These are phyloP conservation scores for Eucriotettix oculatus DNA, from an alignment of 2,888 invertebrate species.

Conservation along the genomic window DNA sequence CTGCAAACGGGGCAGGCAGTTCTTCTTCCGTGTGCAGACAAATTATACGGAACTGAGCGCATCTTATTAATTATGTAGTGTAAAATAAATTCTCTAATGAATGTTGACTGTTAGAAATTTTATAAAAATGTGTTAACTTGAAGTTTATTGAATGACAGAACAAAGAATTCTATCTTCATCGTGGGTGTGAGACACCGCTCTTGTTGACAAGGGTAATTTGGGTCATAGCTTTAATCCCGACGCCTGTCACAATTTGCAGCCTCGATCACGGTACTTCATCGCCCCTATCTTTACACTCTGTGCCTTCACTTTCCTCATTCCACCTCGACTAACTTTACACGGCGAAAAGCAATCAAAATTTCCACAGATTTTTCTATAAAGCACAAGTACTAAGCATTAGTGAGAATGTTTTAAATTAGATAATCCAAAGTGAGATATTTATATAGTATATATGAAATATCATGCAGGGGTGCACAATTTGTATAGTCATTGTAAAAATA, in stretches of 20 bases:
- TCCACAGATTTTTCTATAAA: constrained; percentile 10
- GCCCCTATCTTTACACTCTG: constrained; percentile 10
- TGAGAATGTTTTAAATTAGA: constrained; percentile 12
- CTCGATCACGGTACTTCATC: constrained; percentile 4
- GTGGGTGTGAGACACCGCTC: no score
- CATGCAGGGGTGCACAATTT: constrained; percentile 11
- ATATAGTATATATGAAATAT: constrained; percentile 8
- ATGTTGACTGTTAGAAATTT: no score
- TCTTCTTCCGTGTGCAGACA: no score
- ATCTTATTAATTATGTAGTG: no score
- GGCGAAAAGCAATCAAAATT: constrained; percentile 14
- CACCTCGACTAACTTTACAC: constrained; percentile 7
- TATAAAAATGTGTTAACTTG: no score
- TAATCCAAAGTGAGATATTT: constrained; percentile 13
- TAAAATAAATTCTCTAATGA: no score
- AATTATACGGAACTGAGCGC: no score
- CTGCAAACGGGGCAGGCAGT: neutral
- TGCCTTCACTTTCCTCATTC: constrained; percentile 12
- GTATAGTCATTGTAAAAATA: constrained; percentile 11
- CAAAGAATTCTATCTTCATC: no score
- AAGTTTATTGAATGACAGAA: no score
- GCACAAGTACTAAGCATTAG: constrained; percentile 12
- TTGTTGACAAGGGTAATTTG: no score
- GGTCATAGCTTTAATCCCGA: neutral
- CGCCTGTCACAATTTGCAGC: constrained; percentile 2